Base-by-base conservation (phyloP, 1,140 invertebrate species). In the Zaprionus davidi region DNA sequence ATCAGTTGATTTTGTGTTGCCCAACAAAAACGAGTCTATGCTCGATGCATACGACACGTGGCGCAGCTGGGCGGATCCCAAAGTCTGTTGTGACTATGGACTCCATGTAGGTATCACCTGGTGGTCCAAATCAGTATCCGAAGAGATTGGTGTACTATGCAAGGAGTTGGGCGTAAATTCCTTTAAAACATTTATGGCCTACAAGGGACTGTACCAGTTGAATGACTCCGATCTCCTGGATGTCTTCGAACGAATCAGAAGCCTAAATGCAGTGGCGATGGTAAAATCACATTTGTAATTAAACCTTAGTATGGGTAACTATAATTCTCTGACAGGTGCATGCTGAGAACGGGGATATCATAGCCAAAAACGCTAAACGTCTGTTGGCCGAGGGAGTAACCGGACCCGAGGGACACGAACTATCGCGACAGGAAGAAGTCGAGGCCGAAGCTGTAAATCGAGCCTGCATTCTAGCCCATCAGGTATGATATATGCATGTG, bases 161-260 rank as follows among this genome's bases (percentile, higher is more conserved):
- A 95, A 95, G 56, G 94, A 97, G 57, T 94, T 96, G 93, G 98
- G 99, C 5, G 94, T 99, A 28, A 99, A 99, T 93, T 99, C 98
- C 0, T 99, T 99, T 93, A 99, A 99, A 94, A 96, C 98, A 95
- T 99, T 99, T 93, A 98, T 99, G 97, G 98, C 99, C 1, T 99
- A 99, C 93, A 97, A 97, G 91, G 97, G 98, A 90, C 92, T 95
- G 0, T 97, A 96, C 91, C 98, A 76, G 97, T 93, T 99, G 9
- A 94, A 96, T 72, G 99, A 99, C 93, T 94, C 95, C 28, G 97
- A 99, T 76, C 93, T 99, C 11, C 97, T 98, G 84, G 95, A 96
- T 72, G 95, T 95, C 2, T 97, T 99, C 88, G 96, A 97, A 79
- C 93, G 94, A 7, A 98, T 97, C 91, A 95, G 95, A 78, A 95